phyloP scores from a whole-genome alignment of 92 coral and sea anemone genomes.

The Umimayanthus chanpuru region DNA sequence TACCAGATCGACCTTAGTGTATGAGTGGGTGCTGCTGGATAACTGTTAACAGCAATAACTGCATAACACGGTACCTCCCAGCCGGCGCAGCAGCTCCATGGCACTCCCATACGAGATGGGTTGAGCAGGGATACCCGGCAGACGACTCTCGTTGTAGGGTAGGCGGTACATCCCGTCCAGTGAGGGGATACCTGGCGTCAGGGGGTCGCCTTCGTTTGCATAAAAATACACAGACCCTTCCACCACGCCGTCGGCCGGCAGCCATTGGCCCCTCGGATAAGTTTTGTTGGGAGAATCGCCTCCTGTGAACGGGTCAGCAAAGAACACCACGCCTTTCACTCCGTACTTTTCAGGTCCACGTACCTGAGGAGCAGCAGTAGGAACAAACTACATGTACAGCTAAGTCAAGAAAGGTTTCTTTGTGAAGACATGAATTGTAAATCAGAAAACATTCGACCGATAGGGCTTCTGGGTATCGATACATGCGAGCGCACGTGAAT shows the following conservation, averaged over 20 bases:
- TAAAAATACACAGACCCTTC: conserved; percentile 62
- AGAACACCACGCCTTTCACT: conserved; percentile 81
- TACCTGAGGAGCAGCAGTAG: conserved; percentile 50
- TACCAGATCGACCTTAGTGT: no score
- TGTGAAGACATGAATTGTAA: no score
- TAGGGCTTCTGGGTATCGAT: no score
- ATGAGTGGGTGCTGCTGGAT: no score
- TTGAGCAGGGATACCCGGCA: conserved; percentile 86
- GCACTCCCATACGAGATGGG: conserved; percentile 90
- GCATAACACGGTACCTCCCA: conserved; percentile 65
- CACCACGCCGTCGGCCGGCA: conserved; percentile 75
- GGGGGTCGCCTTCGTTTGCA: conserved; percentile 76
- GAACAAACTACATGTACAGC: background rate
- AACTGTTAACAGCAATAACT: background rate
- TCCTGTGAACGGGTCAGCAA: conserved; percentile 70
- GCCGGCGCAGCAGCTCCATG: conserved; percentile 63
- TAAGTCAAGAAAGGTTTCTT: no score
- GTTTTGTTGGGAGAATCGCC: conserved; percentile 57
- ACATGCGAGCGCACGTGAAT: no score
- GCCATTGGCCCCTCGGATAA: conserved; percentile 82
- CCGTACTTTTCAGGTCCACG: conserved; percentile 70
- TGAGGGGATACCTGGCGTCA: conserved; percentile 89
- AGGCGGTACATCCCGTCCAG: conserved; percentile 76
- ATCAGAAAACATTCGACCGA: no score
- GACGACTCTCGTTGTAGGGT: conserved; percentile 60